Base-by-base conservation (phyloP, 1,140 invertebrate genomes). In the Nephotettix cincticeps region DNA sequence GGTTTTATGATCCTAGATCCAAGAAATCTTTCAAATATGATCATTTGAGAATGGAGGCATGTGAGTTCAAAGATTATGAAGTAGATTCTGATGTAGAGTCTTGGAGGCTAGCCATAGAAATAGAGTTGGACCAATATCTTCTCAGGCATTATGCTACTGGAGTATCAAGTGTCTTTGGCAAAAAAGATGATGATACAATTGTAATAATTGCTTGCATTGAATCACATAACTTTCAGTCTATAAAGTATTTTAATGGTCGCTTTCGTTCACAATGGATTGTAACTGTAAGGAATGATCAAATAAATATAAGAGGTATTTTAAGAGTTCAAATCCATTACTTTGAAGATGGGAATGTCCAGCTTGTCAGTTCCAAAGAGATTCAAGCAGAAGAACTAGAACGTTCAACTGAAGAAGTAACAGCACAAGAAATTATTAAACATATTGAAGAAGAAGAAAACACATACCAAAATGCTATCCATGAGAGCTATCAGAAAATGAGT, bases 251-350 rank as follows among this genome's bases (percentile, higher is more conserved):
- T 96, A 99, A 99, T 83, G 98, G 98, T 1, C 88, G 97, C 78
- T 99, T 98, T 98, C 89, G 98, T 73, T 98, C 96, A 1, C 93
- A 97, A 75, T 99, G 97, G 97, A 91, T 89, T 72, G 84, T 97
- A 30, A 93, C 87, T 70, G 90, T 98, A 77, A 90, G 89, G 71
- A 90, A 90, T 66, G 89, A 86, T 77, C 81, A 78, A 74, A 86
- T 87, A n/a, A 95, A 98, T 80, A 79, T 99, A 45, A 90, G 90
- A 75, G 97, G 97, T 69, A 86, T 94, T 76, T 84, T 99, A 4
- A 97, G 97, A 86, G 95, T 98, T 71, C 94, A 99, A 87, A 97
- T 94, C 73, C 98, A 99, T 84, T 99, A 99, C 81, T 99, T 99
- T 80, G 98, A 99, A 86, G 98, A 99, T 83, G 98, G 98, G 21